Evolutionary conservation across 2,113 vertebrate species (phyloP).

Genomic region (Notothenia rossii): DNA sequence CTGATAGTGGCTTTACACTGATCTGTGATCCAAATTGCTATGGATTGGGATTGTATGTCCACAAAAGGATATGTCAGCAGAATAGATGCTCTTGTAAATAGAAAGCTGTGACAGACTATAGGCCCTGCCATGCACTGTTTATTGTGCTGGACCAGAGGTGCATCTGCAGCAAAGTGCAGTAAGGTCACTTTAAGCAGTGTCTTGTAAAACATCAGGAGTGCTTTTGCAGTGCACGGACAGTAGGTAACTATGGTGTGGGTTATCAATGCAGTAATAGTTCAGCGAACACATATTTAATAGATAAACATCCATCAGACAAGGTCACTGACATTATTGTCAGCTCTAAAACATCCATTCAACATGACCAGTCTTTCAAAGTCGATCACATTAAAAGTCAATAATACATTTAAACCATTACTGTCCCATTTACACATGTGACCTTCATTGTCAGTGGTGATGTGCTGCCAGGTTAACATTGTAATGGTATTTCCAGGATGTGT

Average conservation of each 20-base stretch:
- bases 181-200: not conserved
- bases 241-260: conserved; percentile 12
- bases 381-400: not conserved
- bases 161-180: conserved; percentile 26
- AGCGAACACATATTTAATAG: not conserved
- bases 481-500: not conserved
- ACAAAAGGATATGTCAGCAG: conserved; percentile 8
- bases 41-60: not conserved
- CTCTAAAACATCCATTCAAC: not conserved
- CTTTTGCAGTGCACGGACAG: not conserved
- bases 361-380: not conserved
- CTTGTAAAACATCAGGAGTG: not conserved
- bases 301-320: not conserved
- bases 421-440: not conserved
- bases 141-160: not conserved
- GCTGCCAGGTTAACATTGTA: not conserved
- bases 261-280: conserved; percentile 21
- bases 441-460: not conserved
- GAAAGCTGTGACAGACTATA: conserved; percentile 28
- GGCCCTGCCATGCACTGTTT: not conserved
- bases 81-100: not conserved
- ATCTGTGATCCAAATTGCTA: conserved; percentile 1
- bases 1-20: not conserved
- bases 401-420: not conserved
- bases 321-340: not conserved